Evolutionary conservation across 2,888 invertebrate genomes (phyloP), one percentile per base, ranked within the genome.

Genomic region (Caenorhabditis panamensis): DNA sequence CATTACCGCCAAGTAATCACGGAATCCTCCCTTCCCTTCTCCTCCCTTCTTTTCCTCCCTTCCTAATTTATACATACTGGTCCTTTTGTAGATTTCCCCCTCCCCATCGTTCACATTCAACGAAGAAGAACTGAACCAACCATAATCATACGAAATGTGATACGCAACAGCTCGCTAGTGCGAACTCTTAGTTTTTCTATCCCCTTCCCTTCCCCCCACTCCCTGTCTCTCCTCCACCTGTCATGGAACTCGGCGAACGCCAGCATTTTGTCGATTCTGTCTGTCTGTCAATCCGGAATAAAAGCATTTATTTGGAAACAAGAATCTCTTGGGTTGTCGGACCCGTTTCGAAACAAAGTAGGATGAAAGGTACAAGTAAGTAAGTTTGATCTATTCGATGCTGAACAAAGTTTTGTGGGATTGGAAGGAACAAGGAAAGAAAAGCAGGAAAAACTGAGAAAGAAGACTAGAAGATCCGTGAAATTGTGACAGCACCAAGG

Each of bases 91-190:
- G 37, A 72, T 63, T 37, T 37, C 31, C 13, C 24, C 13, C 20
- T 22, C n/a, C 5, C 28, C 36, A 31, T 9, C 31, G 31, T 31
- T 31, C 31, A 31, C 31, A 31, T 31, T 6, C 4, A 31, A 6
- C 31, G 9, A 51, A 20, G 41, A 41, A 47, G 31, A 37, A 58
- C 61, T 37, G 51, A 26, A 41, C 41, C 28, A 44, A 31, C 47
- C 31, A 44, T 54, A 44, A 62, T 62, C 71, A 56, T 71, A 4
- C 6, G 41, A 11, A 53, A 47, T 47, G 41, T 72, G 72, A 61
- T 61, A 41, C 66, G 59, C 53, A 66, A 75, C 59, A 28, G 22
- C 44, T 75, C 64, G 75, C 75, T 75, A 75, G 75, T 66, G 75
- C 75, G 58, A 75, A 53, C 18, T 22, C 24, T 59, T 68, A 68